These are phyloP conservation scores for Digitonthophagus gazella DNA, from an alignment of 2,888 invertebrate species.

Conservation along the genomic window DNA sequence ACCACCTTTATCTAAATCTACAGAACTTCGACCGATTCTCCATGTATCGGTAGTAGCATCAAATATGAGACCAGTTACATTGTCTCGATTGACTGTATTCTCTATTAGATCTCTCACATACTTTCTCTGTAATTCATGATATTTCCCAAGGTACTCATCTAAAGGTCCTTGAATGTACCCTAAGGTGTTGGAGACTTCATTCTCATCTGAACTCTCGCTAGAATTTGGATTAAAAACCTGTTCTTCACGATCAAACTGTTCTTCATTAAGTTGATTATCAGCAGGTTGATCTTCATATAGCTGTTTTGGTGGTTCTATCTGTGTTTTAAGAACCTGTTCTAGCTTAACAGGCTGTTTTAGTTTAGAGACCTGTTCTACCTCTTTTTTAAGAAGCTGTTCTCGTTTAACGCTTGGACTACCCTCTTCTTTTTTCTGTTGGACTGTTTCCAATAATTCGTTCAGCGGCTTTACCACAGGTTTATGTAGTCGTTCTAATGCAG, in stretches of 20 bases:
- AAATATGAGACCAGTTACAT: not conserved
- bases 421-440: no score
- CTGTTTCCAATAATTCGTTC: not conserved
- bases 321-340: no score
- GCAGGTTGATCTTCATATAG: no score
- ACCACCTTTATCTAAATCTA: conserved; percentile 22
- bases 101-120: not conserved
- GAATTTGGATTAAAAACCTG: no score
- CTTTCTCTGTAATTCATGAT: not conserved
- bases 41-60: not conserved
- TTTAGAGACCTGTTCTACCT: not conserved
- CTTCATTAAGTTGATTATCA: no score
- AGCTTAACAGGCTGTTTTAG: no score
- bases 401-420: no score
- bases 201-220: not conserved
- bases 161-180: not conserved
- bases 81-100: not conserved
- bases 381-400: not conserved
- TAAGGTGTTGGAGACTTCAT: not conserved
- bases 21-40: conserved; percentile 16
- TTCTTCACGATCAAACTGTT: no score
- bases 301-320: no score
- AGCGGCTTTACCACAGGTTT: conserved; percentile 12
- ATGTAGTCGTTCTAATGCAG: not conserved
- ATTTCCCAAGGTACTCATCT: conserved; percentile 6